Base-by-base conservation (phyloP, 1,140 invertebrate genomes). In the Drosophila kurseongensis region DNA sequence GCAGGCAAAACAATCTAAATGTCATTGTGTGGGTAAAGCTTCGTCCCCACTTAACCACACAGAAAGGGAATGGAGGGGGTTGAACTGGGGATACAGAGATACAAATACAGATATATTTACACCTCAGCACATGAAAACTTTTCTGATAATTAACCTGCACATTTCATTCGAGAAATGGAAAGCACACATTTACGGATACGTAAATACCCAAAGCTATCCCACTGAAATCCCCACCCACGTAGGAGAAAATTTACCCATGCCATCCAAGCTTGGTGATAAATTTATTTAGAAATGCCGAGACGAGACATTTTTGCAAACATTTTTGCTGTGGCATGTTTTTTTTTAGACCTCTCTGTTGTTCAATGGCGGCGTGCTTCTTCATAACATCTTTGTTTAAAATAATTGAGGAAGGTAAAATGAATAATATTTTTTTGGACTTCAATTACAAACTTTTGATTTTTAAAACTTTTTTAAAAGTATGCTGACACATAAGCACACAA, bases 241-340 rank as follows among this genome's bases (percentile, higher is more conserved):
- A 42, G 8, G 29, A 18, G 13, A 4, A 62, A 69, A 69, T 75
- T 78, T 68, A 59, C 78, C 78, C 78, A 72, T 50, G 69, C n/a
- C 58, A 55, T 47, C 47, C 42, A 88, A 75, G 69, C 75, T 88
- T 50, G 38, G 79, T 79, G 73, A 88, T 86, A 86, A 88, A 88
- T 79, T 86, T 75, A 88, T 79, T 88, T 82, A 61, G 76, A 88
- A 45, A 65, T 69, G 78, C 51, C 55, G 62, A 76, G 67, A 79
- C 62, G 58, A 86, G 75, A 88, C 75, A 56, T 82, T 86, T 88
- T 66, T 75, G 71, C 66, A 88, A 79, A 86, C 77, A 82, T 73
- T 57, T 77, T 41, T 56, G 63, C 58, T 44, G 32, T 77, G 51
- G 58, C 45, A 35, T 45, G 57, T 54, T 58, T 45, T 74, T 69